Percentiles rank a stretch among this genome's conserved stretches.
phyloP scores from a whole-genome alignment of 2,113 vertebrate species.

The Gila orcuttii region DNA sequence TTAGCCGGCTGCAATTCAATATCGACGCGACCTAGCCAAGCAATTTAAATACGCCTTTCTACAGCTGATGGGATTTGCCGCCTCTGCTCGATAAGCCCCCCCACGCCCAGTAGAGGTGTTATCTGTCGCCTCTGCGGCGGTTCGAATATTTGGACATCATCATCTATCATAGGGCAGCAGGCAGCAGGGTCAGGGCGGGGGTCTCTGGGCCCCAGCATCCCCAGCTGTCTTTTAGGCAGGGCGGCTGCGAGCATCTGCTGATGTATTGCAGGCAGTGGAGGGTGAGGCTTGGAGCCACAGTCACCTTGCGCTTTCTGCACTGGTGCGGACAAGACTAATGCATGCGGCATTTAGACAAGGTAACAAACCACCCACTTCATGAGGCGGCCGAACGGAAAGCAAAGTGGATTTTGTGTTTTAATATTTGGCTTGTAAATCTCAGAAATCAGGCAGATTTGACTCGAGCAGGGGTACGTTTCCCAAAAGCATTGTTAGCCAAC shows the following conservation, averaged over 20 bases:
- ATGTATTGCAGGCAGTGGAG: constrained; percentile 39
- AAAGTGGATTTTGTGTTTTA: not conserved
- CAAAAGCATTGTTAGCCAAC: too few species aligned
- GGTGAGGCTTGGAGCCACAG: constrained; percentile 40
- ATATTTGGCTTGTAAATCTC: constrained; percentile 25
- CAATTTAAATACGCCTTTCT: constrained; percentile 51
- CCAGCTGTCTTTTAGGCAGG: constrained; percentile 24
- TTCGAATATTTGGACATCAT: constrained; percentile 46
- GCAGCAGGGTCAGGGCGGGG: constrained; percentile 33
- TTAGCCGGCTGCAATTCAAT: constrained; percentile 34
- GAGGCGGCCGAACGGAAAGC: not conserved
- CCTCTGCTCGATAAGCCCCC: constrained; percentile 42
- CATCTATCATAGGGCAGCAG: constrained; percentile 54
- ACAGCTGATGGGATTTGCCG: constrained; percentile 34
- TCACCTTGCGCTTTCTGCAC: constrained; percentile 45
- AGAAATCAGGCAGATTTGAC: not conserved
- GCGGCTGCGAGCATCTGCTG: constrained; percentile 33
- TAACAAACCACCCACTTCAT: constrained; percentile 31
- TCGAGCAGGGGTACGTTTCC: too few species aligned
- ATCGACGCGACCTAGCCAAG: constrained; percentile 18
- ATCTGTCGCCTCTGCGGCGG: constrained; percentile 41
- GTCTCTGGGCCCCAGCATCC: constrained; percentile 8
- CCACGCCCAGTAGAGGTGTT: constrained; percentile 19
- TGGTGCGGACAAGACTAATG: constrained; percentile 40
- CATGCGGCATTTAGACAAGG: constrained; percentile 38